These are phyloP conservation scores for Vanessa atalanta DNA, from an alignment of 1,140 invertebrate genomes.

Conservation along the genomic window DNA sequence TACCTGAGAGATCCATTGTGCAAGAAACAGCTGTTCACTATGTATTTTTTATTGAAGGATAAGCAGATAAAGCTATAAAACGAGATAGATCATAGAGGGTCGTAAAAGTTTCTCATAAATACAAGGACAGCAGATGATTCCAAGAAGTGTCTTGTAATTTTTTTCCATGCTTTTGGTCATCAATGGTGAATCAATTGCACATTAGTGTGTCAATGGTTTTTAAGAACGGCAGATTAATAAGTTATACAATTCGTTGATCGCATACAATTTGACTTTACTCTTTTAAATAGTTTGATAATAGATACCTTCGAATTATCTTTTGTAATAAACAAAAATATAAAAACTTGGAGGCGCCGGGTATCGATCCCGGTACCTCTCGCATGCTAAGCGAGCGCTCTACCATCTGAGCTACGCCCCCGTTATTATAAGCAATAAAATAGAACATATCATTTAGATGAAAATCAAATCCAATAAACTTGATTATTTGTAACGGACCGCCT, in stretches of 20 bases:
- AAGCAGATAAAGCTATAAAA: neutral
- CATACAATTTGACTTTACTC: too few relatives aligned
- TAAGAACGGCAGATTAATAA: too few relatives aligned
- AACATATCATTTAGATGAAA: too few relatives aligned
- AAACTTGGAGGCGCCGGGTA: slow-evolving; percentile 50
- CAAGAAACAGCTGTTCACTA: neutral
- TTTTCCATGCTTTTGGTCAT: neutral
- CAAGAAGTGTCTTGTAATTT: neutral
- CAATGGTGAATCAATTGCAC: too few relatives aligned
- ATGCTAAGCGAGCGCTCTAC: slow-evolving; percentile 52
- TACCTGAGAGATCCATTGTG: neutral
- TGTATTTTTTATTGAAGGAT: neutral
- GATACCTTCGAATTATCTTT: neutral
- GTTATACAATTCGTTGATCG: too few relatives aligned
- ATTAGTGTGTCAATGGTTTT: too few relatives aligned
- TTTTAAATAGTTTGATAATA: too few relatives aligned
- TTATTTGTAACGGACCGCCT: too few relatives aligned
- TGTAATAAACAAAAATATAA: neutral
- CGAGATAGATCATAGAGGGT: neutral
- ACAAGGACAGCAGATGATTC: slow-evolving; percentile 2
- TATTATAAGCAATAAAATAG: too few relatives aligned
- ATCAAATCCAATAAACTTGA: too few relatives aligned
- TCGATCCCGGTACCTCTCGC: slow-evolving; percentile 52
- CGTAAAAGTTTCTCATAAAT: slow-evolving; percentile 3
- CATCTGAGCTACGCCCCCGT: slow-evolving; percentile 50